Evolutionary conservation across 2,888 invertebrate species (phyloP).

Genomic region (Agrypnus murinus): DNA sequence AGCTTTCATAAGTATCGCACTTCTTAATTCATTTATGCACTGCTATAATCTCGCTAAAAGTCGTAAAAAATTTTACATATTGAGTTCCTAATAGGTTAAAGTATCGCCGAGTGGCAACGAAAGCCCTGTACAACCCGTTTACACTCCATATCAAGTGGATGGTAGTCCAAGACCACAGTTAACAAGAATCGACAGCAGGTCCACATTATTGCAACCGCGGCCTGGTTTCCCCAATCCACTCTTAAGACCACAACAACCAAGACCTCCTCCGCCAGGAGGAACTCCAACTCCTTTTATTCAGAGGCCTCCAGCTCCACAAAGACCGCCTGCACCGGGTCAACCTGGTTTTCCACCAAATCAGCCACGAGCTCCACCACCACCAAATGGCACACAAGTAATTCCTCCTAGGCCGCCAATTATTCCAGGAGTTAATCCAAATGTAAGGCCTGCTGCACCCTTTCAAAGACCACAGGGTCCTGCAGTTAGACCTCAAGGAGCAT

Average conservation of each 20-base stretch:
- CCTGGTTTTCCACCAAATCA: conserved; percentile 50
- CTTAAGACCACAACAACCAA: conserved; percentile 64
- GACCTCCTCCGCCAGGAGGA: conserved; percentile 58
- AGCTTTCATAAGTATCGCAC: no score
- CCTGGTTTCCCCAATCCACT: conserved; percentile 63
- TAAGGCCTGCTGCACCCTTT: conserved; percentile 54
- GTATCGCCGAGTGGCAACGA: conserved; percentile 46
- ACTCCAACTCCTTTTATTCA: conserved; percentile 65
- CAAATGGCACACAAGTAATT: conserved; percentile 31
- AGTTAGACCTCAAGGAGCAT: conserved; percentile 63
- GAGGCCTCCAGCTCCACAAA: conserved; percentile 60
- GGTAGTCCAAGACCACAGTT: conserved; percentile 65
- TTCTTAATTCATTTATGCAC: no score
- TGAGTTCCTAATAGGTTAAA: conserved; percentile 37
- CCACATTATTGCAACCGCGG: conserved; percentile 63
- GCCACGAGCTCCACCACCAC: conserved; percentile 27
- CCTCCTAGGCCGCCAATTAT: conserved; percentile 54
- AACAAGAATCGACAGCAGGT: conserved; percentile 71
- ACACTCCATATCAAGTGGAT: conserved; percentile 46
- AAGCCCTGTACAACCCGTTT: conserved; percentile 48
- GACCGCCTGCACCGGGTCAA: conserved; percentile 55
- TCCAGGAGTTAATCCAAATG: conserved; percentile 42
- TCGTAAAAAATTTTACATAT: background rate
- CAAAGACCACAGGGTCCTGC: conserved; percentile 58
- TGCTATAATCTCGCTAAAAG: no score